Evolutionary conservation across 2,113 vertebrate genomes (phyloP).

Genomic region (Sturnus vulgaris): DNA sequence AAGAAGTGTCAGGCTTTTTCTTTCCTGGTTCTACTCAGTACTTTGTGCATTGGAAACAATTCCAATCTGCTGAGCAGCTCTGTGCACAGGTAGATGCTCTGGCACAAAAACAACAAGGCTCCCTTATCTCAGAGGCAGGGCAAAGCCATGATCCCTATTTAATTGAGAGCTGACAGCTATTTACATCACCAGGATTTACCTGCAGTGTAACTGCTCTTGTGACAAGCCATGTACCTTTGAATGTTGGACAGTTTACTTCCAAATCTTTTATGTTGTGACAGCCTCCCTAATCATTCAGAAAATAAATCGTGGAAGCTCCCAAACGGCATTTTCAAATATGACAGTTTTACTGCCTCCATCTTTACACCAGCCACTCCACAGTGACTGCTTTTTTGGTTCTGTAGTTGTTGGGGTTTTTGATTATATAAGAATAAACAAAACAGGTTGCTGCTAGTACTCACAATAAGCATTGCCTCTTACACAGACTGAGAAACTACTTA

Average conservation of each 20-base stretch:
- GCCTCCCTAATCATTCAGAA: conserved; percentile 13
- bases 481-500: background rate
- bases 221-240: background rate
- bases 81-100: background rate
- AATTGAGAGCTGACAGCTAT: conserved; percentile 42
- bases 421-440: background rate
- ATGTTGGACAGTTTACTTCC: background rate
- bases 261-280: background rate
- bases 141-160: background rate
- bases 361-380: background rate
- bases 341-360: background rate
- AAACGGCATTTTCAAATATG: background rate
- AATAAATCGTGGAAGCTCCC: conserved; percentile 13
- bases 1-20: background rate
- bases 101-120: background rate
- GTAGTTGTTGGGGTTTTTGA: background rate
- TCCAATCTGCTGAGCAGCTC: background rate
- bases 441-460: background rate
- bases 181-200: conserved; percentile 1
- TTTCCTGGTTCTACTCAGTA: background rate
- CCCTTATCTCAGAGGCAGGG: background rate
- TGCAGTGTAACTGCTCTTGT: background rate
- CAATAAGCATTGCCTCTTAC: background rate
- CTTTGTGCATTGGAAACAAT: background rate
- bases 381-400: background rate